phyloP scores from a whole-genome alignment of 2,113 vertebrate species.

The Dipodomys merriami region DNA sequence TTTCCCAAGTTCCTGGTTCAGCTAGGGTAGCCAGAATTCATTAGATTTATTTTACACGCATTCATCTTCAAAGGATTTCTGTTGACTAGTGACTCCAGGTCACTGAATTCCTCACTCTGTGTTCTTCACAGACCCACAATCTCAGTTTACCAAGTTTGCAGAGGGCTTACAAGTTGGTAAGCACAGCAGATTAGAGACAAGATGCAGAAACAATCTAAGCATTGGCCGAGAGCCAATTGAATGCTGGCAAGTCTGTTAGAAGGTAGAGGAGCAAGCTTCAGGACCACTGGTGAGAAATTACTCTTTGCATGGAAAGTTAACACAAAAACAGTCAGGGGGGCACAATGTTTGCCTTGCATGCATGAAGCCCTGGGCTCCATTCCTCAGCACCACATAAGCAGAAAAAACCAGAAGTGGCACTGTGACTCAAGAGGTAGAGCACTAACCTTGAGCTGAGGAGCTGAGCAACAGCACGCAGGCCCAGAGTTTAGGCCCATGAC shows the following conservation, averaged over 20 bases:
- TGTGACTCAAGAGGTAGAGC: too few relatives aligned
- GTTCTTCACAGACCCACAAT: background rate
- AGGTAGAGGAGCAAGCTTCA: background rate
- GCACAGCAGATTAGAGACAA: background rate
- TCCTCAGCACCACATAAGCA: too few relatives aligned
- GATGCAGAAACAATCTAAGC: background rate
- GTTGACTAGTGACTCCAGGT: background rate
- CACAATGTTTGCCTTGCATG: background rate
- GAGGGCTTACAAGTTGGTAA: constrained; percentile 11
- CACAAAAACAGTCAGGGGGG: background rate
- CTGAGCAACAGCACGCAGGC: too few relatives aligned
- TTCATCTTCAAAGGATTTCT: background rate
- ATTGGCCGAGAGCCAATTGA: background rate
- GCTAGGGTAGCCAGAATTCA: background rate
- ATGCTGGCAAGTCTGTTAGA: background rate
- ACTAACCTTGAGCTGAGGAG: too few relatives aligned
- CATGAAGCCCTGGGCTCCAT: too few relatives aligned
- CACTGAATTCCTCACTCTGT: background rate
- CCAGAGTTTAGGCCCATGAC: too few relatives aligned
- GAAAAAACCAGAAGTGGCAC: too few relatives aligned
- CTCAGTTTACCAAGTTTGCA: constrained; percentile 25
- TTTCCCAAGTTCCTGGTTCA: background rate
- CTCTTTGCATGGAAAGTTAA: background rate
- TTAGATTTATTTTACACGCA: background rate
- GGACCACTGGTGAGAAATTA: background rate